Evolutionary conservation across 2,888 invertebrate genomes (phyloP), one percentile per base, ranked within the genome.

Genomic region (Heteropelma amictum): DNA sequence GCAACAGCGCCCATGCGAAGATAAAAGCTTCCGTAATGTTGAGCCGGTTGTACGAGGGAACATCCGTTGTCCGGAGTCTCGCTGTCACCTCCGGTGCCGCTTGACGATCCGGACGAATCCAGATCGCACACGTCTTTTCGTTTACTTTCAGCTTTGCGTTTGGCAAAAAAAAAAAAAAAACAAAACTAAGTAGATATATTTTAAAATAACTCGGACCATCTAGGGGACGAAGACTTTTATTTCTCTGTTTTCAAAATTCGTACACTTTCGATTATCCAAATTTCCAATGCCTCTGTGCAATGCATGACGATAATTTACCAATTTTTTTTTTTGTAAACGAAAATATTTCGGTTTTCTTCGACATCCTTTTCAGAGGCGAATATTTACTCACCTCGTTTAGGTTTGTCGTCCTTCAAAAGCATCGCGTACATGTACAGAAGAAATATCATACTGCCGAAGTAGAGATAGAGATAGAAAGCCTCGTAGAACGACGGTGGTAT

Each of bases 401-500:
- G 92, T 76, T 92, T 91, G 80, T 93, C 93, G 72, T 89, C 88
- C 86, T 94, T 92, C 21, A 95, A 90, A 80, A 96, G 90, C 73
- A 96, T 95, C 58, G 93, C 93, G 86, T 96, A 96, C 93, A 96
- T 96, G 89, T 95, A 95, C 72, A 95, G 91, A 60, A 96, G 91
- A 86, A 96, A 96, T 70, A 94, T 91, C 93, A 96, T 96, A 85
- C 96, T 96, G 77, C 95, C 95, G 84, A 95, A 93, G 90, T 96
- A 96, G 78, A 96, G 92, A 89, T 96, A 96, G 78, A 96, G 90
- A 90, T 96, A 96, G 90, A 95, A 96, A 8, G 94, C 96, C 92
- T 97, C 97, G 90, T 97, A 97, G 90, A 96, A 97, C 28, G 96
- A 96, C 79, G 96, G 96, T 84, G 97, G 97, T 87, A 97, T 96